Evolutionary conservation across 2,888 invertebrate species (phyloP).

Genomic region (Mythimna lalbum): DNA sequence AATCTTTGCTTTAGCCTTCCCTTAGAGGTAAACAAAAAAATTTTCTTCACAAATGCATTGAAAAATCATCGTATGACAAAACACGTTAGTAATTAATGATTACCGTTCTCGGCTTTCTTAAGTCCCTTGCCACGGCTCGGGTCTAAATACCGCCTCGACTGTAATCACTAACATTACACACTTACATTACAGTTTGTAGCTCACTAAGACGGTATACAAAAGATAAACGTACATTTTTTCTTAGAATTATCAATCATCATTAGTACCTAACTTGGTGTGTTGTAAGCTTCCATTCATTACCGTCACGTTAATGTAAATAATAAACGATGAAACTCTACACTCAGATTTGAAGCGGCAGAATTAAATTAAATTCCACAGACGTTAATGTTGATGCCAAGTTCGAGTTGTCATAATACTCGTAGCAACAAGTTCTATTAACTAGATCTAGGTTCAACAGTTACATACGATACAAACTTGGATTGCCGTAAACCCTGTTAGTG

Average conservation of each 20-base stretch:
- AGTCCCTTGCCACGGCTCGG: no score
- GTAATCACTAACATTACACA: no score
- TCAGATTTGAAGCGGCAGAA: background rate
- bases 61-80: no score
- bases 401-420: background rate
- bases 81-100: no score
- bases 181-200: no score
- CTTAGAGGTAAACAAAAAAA: no score
- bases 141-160: no score
- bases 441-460: slow-evolving; percentile 15
- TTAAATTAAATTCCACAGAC: background rate
- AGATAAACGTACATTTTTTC: background rate
- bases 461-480: slow-evolving; percentile 13
- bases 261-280: background rate
- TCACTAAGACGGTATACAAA: background rate
- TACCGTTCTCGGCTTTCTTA: no score
- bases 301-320: background rate
- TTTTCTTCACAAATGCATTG: no score
- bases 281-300: background rate
- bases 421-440: slow-evolving; percentile 6
- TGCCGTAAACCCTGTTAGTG: background rate
- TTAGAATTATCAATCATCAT: background rate
- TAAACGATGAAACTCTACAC: background rate
- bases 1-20: no score
- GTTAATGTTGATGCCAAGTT: slow-evolving; percentile 1